Evolutionary conservation across 1,140 invertebrate genomes (phyloP), one percentile per base, ranked within the genome.

Genomic region (Paracyclopina nana): DNA sequence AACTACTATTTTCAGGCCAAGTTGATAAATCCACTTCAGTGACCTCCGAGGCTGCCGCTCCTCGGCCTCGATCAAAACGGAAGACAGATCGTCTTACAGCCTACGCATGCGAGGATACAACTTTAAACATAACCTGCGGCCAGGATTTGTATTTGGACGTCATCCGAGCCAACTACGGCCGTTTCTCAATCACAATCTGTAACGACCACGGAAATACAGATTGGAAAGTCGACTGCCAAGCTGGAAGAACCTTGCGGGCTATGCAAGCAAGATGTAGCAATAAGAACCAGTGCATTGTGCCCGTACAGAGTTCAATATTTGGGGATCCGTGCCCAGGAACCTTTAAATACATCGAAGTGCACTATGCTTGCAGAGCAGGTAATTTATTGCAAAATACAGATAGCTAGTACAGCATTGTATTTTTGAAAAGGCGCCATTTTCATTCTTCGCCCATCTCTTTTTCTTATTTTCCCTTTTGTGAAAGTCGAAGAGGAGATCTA

Each of bases 211-310:
- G 87, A 50, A 80, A 86, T 67, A 85, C 83, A 11, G 86, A 90
- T 58, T 92, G 86, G 87, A 87, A 82, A 66, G 83, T 92, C 57
- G 87, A 91, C 66, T 94, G 88, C 65, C 86, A 85, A 77, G 82
- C 82, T 42, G 77, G 76, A 20, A 57, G 60, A 27, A 64, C 67
- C 16, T 60, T 60, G 48, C 54, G 57, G n/a, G 60, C 63, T 14
- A 59, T 68, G 5, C 55, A 58, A 51, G 58, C 63, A 46, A 48
- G 45, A 29, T 48, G 45, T 30, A 27, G 45, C 14, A 48, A 48
- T 28, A 12, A 59, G 46, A 55, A 55, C 20, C 59, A 53, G 63
- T 92, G 88, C 72, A 82, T 79, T 65, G 78, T 92, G 59, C 65
- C 78, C 56, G 85, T 86, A 14, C 82, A 78, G 59, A 85, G 80